Evolutionary conservation across 2,113 vertebrate species (phyloP).

Genomic region (Sceloporus tristichus): DNA sequence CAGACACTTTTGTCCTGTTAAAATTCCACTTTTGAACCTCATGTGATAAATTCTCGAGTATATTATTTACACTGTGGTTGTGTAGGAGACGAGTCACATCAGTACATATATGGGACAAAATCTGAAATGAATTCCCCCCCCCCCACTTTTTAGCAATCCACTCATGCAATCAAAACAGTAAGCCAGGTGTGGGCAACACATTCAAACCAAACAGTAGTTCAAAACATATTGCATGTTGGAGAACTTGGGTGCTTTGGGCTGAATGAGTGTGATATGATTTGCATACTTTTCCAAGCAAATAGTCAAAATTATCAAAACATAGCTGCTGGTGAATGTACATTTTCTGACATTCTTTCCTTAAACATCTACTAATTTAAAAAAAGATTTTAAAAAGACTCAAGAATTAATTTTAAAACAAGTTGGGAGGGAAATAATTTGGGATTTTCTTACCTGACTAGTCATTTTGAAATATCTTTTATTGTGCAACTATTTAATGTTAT

Average conservation of each 20-base stretch:
- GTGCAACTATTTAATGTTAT: neutral
- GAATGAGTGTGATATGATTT: neutral
- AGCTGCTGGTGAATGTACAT: neutral
- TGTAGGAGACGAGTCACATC: neutral
- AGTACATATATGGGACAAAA: neutral
- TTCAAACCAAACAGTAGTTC: neutral
- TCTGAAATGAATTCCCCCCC: neutral
- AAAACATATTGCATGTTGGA: slow-evolving; percentile 4
- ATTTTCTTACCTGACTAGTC: neutral
- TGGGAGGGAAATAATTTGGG: neutral
- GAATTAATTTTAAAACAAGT: too few relatives aligned
- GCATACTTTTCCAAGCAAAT: neutral
- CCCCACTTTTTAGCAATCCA: neutral
- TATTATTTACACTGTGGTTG: neutral
- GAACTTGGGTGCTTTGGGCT: neutral
- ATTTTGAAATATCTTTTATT: neutral
- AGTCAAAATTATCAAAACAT: neutral
- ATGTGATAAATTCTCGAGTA: neutral
- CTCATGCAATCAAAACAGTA: neutral
- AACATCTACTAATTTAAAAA: too few relatives aligned
- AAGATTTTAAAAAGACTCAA: neutral
- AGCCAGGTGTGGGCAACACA: neutral
- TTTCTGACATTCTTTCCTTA: neutral
- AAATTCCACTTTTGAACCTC: too few relatives aligned
- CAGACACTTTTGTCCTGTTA: too few relatives aligned